Evolutionary conservation across 2,797 vertebrate species (phyloP).

Genomic region (Lycodopsis pacificus): DNA sequence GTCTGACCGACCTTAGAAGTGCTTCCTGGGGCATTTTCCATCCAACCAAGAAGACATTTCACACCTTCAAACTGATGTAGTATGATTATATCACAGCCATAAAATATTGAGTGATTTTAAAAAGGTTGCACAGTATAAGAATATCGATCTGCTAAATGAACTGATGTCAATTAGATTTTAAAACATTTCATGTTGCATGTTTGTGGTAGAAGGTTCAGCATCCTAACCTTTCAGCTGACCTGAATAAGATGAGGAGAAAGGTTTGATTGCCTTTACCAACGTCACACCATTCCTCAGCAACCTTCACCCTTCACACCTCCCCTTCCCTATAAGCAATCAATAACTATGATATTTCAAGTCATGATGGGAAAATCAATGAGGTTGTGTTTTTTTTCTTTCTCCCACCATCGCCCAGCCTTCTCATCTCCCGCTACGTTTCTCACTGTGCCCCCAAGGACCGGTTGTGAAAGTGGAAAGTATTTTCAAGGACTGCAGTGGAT

Average conservation of each 20-base stretch:
- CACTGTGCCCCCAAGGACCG: slow-evolving; percentile 65
- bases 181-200: neutral
- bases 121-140: neutral
- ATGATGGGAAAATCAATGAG: slow-evolving; percentile 82
- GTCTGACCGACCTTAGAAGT: neutral
- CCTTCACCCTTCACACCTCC: slow-evolving; percentile 44
- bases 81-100: neutral
- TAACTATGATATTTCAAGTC: slow-evolving; percentile 83
- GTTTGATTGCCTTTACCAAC: slow-evolving; percentile 21
- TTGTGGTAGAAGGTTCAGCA: neutral
- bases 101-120: neutral
- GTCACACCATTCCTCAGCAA: slow-evolving; percentile 36
- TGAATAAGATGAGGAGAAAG: slow-evolving; percentile 9
- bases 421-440: slow-evolving; percentile 48
- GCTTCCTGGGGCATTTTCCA: neutral
- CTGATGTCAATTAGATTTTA: neutral
- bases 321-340: slow-evolving; percentile 75
- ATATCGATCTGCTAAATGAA: slow-evolving; percentile 6
- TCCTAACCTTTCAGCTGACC: slow-evolving; percentile 27
- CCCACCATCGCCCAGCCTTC: slow-evolving; percentile 17
- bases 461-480: slow-evolving; percentile 75
- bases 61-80: slow-evolving; percentile 2
- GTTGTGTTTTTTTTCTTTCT: slow-evolving; percentile 35
- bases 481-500: slow-evolving; percentile 72
- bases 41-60: neutral